Evolutionary conservation across 2,797 vertebrate species (phyloP), one percentile per base, ranked within the genome.

Genomic region (Champsocephalus gunnari): DNA sequence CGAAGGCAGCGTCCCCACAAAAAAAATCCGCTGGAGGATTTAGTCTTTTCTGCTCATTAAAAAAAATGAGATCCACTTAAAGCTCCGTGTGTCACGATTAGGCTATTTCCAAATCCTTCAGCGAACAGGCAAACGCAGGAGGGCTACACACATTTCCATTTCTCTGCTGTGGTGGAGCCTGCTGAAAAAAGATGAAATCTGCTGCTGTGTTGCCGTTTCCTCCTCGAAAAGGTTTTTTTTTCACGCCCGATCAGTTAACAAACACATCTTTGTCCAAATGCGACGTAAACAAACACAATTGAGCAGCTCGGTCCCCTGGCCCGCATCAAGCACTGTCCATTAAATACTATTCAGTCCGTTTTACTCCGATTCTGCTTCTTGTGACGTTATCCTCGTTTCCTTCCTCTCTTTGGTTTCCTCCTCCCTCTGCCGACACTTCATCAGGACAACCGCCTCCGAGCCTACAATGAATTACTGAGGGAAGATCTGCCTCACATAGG

Each of bases 321-420:
- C 73, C 73, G 81, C 79, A 75, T 85, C 88, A 87, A 87, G 51
- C 82, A 74, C 82, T 66, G 88, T 87, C 87, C 90, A 87, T 90
- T 64, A 88, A 78, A 82, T 77, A 75, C 73, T 51, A 55, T 66
- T 83, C 81, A 56, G 74, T 71, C 81, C 82, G 86, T 81, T 88
- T 91, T 77, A 85, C 89, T 86, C 89, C 77, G 86, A 79, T 81
- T 91, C 82, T 79, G 81, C 77, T 87, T 76, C 85, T 92, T 88
- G 92, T 93, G 92, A 90, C 87, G 88, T 90, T 76, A 87, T 92
- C 83, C 85, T 87, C 86, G 88, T 59, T 92, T 90, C 90, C 85
- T 91, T 86, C 90, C 91, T 92, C 92, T 76, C 70, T 67, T 24
- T 73, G 69, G 78, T 77, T 82, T 82, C 81, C 86, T 89, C 90